phyloP scores from a whole-genome alignment of 2,797 vertebrate genomes.

The Bradypodion ventrale region DNA sequence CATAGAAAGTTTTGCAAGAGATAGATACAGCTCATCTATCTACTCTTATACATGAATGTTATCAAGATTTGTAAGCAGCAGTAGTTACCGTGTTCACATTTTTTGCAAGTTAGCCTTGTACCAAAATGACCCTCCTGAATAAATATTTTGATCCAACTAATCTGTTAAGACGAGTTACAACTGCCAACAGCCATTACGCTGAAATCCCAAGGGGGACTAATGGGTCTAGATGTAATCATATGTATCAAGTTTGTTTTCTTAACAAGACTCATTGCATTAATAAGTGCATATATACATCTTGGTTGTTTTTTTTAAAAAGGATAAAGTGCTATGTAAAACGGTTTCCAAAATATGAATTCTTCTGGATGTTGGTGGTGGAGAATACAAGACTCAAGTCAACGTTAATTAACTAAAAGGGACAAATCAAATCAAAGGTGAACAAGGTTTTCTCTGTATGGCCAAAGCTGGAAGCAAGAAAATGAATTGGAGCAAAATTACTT shows the following conservation, averaged over 20 bases:
- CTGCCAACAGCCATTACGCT: slow-evolving; percentile 45
- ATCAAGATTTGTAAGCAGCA: slow-evolving; percentile 34
- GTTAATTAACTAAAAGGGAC: neutral
- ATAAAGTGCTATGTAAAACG: slow-evolving; percentile 10
- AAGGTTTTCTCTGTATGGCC: neutral
- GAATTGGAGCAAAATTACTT: too few relatives aligned
- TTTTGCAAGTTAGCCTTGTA: slow-evolving; percentile 53
- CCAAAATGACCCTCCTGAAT: slow-evolving; percentile 44
- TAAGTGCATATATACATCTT: slow-evolving; percentile 51
- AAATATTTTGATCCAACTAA: slow-evolving; percentile 65
- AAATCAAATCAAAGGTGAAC: neutral
- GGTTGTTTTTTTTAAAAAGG: slow-evolving; percentile 23
- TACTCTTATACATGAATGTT: slow-evolving; percentile 19
- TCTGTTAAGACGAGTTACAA: slow-evolving; percentile 64
- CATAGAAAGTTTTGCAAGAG: neutral
- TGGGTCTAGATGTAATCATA: slow-evolving; percentile 58
- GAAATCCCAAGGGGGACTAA: slow-evolving; percentile 49
- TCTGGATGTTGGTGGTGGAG: neutral
- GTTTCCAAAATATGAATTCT: neutral
- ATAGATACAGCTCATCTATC: neutral
- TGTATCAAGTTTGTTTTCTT: slow-evolving; percentile 56
- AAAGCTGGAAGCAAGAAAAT: too few relatives aligned
- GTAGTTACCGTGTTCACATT: slow-evolving; percentile 40
- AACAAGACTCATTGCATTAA: slow-evolving; percentile 60
- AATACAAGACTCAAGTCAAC: neutral